Evolutionary conservation across 2,888 invertebrate genomes (phyloP), one percentile per base, ranked within the genome.

Genomic region (Trilocha varians): DNA sequence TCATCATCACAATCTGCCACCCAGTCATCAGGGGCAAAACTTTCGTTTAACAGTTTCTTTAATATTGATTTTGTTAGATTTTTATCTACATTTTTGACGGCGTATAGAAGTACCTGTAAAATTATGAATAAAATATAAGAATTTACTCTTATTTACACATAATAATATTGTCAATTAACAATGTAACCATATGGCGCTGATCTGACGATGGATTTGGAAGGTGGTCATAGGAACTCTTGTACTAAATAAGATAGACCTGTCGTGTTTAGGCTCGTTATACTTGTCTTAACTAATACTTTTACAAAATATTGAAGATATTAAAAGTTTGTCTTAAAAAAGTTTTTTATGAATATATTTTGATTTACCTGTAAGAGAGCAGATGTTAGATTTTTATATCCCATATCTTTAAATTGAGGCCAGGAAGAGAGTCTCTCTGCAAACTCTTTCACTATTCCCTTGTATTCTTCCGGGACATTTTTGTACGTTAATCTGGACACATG

Each of bases 341-440:
- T n/a, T n/a, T n/a, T n/a, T n/a, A n/a, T n/a, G n/a, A n/a, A n/a
- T n/a, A n/a, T n/a, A n/a, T n/a, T n/a, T n/a, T n/a, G n/a, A n/a
- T 25, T 13, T n/a, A 59, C 88, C 72, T 94, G 93, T 6, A 94
- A 57, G 5, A 95, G 71, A 0, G 90, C 92, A 0, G 94, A 93
- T 0, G 93, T 91, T 16, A 91, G 65, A 48, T 91, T 91, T 40
- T 90, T 78, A 50, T 87, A 89, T 0, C 92, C 90, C 42, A 95
- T 82, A 47, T 94, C 93, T 43, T 84, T 74, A 57, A 95, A 92
- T 55, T 94, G 94, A 0, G 94, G 94, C 93, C 94, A 94, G 17
- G 84, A 68, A 0, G 89, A 78, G 18, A 95, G 70, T 36, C 92
- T 78, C 36, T 80, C 78, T 0, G 87, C 89, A 69, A 89, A 92